These are phyloP conservation scores for Lysiphlebus fabarum DNA, from an alignment of 1,140 invertebrate genomes.

Conservation along the genomic window DNA sequence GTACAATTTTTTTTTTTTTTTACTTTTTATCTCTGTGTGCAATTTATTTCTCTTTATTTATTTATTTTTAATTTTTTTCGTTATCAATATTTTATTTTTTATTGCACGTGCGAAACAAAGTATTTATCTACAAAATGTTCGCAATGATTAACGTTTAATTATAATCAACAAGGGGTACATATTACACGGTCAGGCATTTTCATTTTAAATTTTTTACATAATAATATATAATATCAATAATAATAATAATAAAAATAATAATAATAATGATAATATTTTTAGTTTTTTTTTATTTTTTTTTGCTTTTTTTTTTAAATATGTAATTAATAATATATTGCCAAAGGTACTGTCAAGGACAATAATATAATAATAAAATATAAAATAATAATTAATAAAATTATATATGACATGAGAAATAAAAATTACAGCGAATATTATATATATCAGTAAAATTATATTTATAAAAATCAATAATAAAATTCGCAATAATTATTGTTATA, in stretches of 20 bases:
- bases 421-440: too few relatives aligned
- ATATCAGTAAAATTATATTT: not conserved
- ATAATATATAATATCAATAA: slow-evolving; percentile 44
- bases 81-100: slow-evolving; percentile 17
- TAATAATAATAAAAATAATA: slow-evolving; percentile 30
- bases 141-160: slow-evolving; percentile 32
- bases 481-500: not conserved
- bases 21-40: slow-evolving; percentile 15
- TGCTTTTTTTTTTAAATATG: slow-evolving; percentile 10
- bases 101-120: slow-evolving; percentile 23
- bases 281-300: slow-evolving; percentile 16
- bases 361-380: slow-evolving; percentile 13
- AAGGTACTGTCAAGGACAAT: not conserved
- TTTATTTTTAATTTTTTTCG: slow-evolving; percentile 8
- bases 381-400: slow-evolving; percentile 14
- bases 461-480: slow-evolving; percentile 3
- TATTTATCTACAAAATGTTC: slow-evolving; percentile 22
- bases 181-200: slow-evolving; percentile 39
- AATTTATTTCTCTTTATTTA: too few relatives aligned
- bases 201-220: slow-evolving; percentile 42
- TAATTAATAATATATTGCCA: slow-evolving; percentile 14
- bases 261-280: slow-evolving; percentile 26
- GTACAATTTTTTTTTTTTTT: slow-evolving; percentile 12
- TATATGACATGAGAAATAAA: not conserved
- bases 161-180: slow-evolving; percentile 48